Conservation (phyloP, 2,113 vertebrate species). For the Puffinus mauretanicus region DNA sequence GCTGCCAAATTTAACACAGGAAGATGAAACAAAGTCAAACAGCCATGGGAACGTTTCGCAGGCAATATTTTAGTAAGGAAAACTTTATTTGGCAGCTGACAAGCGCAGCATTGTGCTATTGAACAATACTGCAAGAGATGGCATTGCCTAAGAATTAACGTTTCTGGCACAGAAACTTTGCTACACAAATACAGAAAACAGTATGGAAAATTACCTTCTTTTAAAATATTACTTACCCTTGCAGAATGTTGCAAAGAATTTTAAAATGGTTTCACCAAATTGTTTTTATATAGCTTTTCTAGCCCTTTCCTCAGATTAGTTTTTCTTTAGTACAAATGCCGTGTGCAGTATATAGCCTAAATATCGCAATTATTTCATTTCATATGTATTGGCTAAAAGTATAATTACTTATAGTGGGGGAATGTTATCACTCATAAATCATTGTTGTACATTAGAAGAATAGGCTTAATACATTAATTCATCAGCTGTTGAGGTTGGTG, state of each 20-base stretch:
- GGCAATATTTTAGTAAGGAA: neutral
- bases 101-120: neutral
- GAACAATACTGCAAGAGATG: neutral
- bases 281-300: neutral
- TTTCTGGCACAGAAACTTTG: neutral
- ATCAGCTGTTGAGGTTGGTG: neutral
- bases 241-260: neutral
- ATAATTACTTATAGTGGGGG: neutral
- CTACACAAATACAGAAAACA: neutral
- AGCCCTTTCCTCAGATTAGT: neutral
- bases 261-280: neutral
- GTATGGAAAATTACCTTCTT: neutral
- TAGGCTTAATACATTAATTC: neutral
- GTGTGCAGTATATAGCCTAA: neutral
- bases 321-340: neutral
- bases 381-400: neutral
- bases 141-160: neutral
- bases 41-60: neutral
- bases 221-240: neutral
- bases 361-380: neutral
- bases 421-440: neutral
- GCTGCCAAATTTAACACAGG: neutral
- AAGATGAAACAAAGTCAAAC: neutral
- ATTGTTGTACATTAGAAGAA: neutral
- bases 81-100: neutral